These are phyloP conservation scores for Elmis aenea DNA, from an alignment of 2,888 invertebrate species.

Conservation along the genomic window DNA sequence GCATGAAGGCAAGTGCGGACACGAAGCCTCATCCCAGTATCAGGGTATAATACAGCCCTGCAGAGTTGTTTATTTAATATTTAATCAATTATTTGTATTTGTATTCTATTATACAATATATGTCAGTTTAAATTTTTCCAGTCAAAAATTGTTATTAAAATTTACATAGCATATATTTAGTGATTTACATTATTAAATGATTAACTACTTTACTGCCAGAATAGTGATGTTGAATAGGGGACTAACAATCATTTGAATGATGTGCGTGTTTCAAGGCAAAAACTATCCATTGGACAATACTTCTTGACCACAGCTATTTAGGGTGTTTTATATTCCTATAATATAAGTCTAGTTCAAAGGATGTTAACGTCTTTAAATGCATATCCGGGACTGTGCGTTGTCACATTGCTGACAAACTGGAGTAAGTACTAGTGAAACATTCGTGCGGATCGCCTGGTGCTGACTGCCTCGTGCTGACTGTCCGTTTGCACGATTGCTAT, in stretches of 20 bases:
- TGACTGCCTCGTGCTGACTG: slow-evolving; percentile 21
- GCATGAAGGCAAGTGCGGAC: slow-evolving; percentile 45
- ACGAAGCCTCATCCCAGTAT: slow-evolving; percentile 39
- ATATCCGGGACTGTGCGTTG: slow-evolving; percentile 22
- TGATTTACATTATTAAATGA: slow-evolving; percentile 11
- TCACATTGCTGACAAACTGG: slow-evolving; percentile 16
- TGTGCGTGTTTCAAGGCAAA: slow-evolving; percentile 34
- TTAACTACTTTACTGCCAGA: slow-evolving; percentile 41
- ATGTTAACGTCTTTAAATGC: slow-evolving; percentile 23
- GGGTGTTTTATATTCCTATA: slow-evolving; percentile 33
- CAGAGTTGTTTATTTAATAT: slow-evolving; percentile 33
- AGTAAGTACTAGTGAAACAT: slow-evolving; percentile 19
- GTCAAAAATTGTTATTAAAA: slow-evolving; percentile 41
- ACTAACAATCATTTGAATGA: slow-evolving; percentile 38
- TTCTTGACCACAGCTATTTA: slow-evolving; percentile 31
- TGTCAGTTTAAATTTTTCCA: slow-evolving; percentile 43
- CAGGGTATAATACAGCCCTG: slow-evolving; percentile 29
- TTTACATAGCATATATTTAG: slow-evolving; percentile 20
- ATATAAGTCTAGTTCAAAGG: slow-evolving; percentile 28
- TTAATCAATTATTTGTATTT: slow-evolving; percentile 34
- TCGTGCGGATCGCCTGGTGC: slow-evolving; percentile 21
- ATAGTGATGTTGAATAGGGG: slow-evolving; percentile 44
- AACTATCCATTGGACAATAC: slow-evolving; percentile 43
- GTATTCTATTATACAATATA: slow-evolving; percentile 39
- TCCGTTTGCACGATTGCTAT: slow-evolving; percentile 18